Percentiles rank a stretch among this genome's conserved stretches.
phyloP scores from a whole-genome alignment of 2,113 vertebrate genomes.

The Aphelocoma coerulescens region DNA sequence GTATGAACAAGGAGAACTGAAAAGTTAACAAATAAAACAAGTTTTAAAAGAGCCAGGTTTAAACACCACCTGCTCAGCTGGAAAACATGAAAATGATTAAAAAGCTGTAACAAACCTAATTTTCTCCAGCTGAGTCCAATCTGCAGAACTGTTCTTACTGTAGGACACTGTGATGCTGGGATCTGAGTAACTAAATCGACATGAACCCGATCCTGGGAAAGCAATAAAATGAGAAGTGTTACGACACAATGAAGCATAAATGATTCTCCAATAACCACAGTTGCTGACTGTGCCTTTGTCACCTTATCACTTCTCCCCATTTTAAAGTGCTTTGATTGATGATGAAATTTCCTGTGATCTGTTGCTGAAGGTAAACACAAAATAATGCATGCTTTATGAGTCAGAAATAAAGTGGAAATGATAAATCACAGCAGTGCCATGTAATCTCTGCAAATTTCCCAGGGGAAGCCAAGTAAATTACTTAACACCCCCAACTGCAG shows the following conservation, averaged over 20 bases:
- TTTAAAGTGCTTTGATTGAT: constrained; percentile 59
- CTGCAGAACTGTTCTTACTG: constrained; percentile 83
- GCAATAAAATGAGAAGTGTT: constrained; percentile 51
- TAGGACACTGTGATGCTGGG: constrained; percentile 90
- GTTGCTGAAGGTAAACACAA: constrained; percentile 66
- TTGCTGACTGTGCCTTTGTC: constrained; percentile 31
- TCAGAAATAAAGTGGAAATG: constrained; percentile 64
- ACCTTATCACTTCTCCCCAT: constrained; percentile 23
- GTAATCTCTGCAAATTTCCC: constrained; percentile 72
- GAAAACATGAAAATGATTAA: constrained; percentile 11
- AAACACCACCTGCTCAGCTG: background rate
- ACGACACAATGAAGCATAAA: constrained; percentile 33
- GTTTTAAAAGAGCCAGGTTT: background rate
- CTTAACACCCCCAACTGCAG: constrained; percentile 12
- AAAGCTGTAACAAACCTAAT: constrained; percentile 84
- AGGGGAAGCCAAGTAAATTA: constrained; percentile 51
- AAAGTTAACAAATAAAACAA: background rate
- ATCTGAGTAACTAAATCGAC: constrained; percentile 94
- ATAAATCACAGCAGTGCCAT: constrained; percentile 60
- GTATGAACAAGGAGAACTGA: background rate
- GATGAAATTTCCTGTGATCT: constrained; percentile 64
- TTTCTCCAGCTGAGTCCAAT: constrained; percentile 91
- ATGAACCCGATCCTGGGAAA: constrained; percentile 89
- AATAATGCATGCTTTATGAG: constrained; percentile 64
- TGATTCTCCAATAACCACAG: constrained; percentile 25